These are phyloP conservation scores for Cephalopholis sonnerati DNA, from an alignment of 2,113 vertebrate species.

Conservation along the genomic window DNA sequence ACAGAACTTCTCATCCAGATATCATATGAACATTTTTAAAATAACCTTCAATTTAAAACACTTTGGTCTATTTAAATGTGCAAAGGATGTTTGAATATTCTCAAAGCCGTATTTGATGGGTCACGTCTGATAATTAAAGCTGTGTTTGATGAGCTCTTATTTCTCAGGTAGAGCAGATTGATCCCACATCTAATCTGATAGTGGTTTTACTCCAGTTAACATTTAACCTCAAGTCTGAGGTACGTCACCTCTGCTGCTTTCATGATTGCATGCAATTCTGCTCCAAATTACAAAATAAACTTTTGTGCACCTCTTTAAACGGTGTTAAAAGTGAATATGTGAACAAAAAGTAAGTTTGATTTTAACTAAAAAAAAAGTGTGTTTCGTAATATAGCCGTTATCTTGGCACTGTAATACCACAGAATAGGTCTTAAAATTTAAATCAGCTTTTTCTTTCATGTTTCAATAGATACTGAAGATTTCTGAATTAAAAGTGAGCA, in stretches of 20 bases:
- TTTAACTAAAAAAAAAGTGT: not conserved
- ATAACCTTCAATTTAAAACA: constrained; percentile 35
- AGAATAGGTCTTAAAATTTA: constrained; percentile 49
- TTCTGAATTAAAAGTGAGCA: constrained; percentile 79
- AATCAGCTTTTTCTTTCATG: constrained; percentile 53
- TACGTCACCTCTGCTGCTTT: constrained; percentile 1
- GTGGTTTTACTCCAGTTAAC: constrained; percentile 29
- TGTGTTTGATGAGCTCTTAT: constrained; percentile 60
- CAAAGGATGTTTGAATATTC: constrained; percentile 55
- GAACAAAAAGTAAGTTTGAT: constrained; percentile 13
- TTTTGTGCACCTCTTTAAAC: not conserved
- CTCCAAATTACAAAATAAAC: constrained; percentile 15
- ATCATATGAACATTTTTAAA: constrained; percentile 20
- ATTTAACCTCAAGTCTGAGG: constrained; percentile 36
- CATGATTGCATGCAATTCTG: constrained; percentile 23
- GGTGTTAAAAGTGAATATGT: constrained; percentile 23
- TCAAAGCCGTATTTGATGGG: constrained; percentile 60
- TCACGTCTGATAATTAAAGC: constrained; percentile 56
- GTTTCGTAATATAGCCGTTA: constrained; percentile 48
- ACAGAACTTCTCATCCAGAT: constrained; percentile 47
- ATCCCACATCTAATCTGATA: constrained; percentile 54
- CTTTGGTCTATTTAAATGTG: constrained; percentile 41
- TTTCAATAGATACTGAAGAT: constrained; percentile 78
- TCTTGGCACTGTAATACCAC: constrained; percentile 34
- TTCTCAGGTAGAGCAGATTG: constrained; percentile 45